These are phyloP conservation scores for Atta texana DNA, from an alignment of 1,140 invertebrate species.

Conservation along the genomic window DNA sequence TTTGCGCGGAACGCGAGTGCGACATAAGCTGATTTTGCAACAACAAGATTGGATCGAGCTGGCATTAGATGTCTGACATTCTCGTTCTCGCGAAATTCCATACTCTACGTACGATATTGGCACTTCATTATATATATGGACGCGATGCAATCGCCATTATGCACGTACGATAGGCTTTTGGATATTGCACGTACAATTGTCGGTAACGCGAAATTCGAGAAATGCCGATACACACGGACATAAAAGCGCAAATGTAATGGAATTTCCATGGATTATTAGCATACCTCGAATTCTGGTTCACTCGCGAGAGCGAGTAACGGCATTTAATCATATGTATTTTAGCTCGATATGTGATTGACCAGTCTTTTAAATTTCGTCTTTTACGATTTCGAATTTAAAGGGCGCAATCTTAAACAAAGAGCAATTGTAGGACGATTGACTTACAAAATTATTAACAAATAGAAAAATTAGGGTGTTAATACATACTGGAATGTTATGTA, in stretches of 20 bases:
- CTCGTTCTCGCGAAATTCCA: conserved; percentile 22
- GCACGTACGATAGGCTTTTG: not conserved
- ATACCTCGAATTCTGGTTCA: conserved; percentile 27
- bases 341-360: not conserved
- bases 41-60: not conserved
- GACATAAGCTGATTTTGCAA: conserved; percentile 10
- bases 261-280: conserved; percentile 4
- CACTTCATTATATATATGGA: conserved; percentile 7
- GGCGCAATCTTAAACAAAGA: not conserved
- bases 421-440: not conserved
- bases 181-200: not conserved
- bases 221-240: not conserved
- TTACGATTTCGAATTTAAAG: not conserved
- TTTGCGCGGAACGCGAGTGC: not conserved
- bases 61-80: not conserved
- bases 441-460: not conserved
- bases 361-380: conserved; percentile 13
- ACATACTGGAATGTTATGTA: not conserved
- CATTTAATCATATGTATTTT: not conserved
- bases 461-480: not conserved
- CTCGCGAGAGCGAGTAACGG: not conserved
- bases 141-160: conserved; percentile 17
- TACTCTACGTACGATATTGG: not conserved
- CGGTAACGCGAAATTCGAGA: conserved; percentile 31
- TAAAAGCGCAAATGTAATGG: conserved; percentile 23